Percentiles rank a stretch among this genome's conserved stretches.
Conservation (phyloP, 2,113 vertebrate species). For the Dipodomys stephensi region DNA sequence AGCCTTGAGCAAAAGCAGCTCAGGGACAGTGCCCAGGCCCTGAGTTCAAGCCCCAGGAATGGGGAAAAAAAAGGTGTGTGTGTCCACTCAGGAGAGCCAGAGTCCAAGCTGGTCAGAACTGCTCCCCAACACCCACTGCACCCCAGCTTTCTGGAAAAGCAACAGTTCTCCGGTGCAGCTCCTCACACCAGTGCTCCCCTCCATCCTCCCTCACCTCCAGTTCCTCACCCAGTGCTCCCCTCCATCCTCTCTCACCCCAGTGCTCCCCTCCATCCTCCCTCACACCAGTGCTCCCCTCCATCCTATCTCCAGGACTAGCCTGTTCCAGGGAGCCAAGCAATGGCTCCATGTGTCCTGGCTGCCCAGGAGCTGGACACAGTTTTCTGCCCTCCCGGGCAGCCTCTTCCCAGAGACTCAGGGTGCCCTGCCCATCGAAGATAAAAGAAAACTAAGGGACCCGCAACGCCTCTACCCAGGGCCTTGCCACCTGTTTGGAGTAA, state of each 20-base stretch:
- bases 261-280: too few relatives aligned
- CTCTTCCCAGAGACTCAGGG: neutral
- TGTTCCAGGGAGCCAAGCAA: neutral
- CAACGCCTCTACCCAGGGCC: neutral
- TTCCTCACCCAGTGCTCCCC: too few relatives aligned
- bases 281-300: too few relatives aligned
- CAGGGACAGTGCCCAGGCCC: too few relatives aligned
- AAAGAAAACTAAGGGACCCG: too few relatives aligned
- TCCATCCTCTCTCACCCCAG: too few relatives aligned
- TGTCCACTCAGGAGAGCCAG: neutral
- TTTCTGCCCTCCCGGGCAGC: neutral
- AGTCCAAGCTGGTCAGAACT: neutral
- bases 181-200: too few relatives aligned
- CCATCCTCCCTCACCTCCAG: too few relatives aligned
- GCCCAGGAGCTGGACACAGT: neutral
- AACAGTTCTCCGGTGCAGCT: rapidly evolving
- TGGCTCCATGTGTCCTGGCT: neutral
- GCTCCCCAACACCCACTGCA: neutral
- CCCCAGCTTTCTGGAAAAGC: neutral
- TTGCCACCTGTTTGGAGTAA: neutral
- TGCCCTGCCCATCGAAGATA: neutral
- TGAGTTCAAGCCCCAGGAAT: too few relatives aligned
- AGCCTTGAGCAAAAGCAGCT: too few relatives aligned
- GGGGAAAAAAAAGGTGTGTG: neutral
- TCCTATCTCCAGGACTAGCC: too few relatives aligned